Conservation (phyloP, 1,140 invertebrate species). For the Laodelphax striatellus region DNA sequence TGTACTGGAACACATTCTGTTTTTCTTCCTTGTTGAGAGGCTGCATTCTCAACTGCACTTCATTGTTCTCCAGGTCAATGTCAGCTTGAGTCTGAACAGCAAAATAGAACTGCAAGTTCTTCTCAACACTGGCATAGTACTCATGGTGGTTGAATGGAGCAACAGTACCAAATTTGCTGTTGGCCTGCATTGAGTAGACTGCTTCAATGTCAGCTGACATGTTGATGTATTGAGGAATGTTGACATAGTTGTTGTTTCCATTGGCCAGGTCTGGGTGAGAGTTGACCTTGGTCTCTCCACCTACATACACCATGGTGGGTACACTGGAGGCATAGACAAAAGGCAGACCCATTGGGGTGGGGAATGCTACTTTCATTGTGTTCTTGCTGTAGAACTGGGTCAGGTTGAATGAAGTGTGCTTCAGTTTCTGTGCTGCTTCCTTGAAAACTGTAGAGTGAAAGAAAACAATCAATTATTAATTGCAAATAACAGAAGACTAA, state of each 20-base stretch:
- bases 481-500: neutral
- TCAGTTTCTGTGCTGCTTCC: constrained; percentile 20
- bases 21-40: constrained; percentile 36
- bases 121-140: constrained; percentile 44
- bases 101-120: constrained; percentile 39
- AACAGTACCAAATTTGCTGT: constrained; percentile 47
- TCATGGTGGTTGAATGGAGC: constrained; percentile 45
- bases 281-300: constrained; percentile 33
- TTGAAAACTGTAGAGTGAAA: constrained; percentile 26
- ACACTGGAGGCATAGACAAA: constrained; percentile 44
- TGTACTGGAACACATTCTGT: constrained; percentile 39
- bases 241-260: constrained; percentile 20
- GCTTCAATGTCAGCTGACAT: constrained; percentile 33
- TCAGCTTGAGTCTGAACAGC: constrained; percentile 35
- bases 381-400: constrained; percentile 40
- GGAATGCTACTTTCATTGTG: constrained; percentile 45
- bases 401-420: constrained; percentile 31
- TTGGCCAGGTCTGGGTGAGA: constrained; percentile 28
- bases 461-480: neutral
- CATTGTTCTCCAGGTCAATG: constrained; percentile 33
- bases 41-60: constrained; percentile 34
- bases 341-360: constrained; percentile 50
- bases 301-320: constrained; percentile 36
- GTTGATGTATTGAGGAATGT: constrained; percentile 29
- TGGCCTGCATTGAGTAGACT: constrained; percentile 35